Conservation (phyloP, 2,888 invertebrate genomes). For the Argyra leucocephala region DNA sequence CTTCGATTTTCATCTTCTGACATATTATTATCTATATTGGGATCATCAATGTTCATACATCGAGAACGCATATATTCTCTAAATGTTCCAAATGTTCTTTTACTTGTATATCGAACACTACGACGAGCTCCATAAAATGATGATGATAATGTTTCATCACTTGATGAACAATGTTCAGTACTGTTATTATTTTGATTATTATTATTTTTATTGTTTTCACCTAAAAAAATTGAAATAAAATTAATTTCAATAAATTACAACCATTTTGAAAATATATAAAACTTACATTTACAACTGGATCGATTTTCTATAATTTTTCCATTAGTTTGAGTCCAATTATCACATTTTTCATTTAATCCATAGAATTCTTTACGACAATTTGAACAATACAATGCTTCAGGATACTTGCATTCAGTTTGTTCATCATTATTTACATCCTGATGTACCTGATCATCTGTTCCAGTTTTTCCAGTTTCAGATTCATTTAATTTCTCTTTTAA, state of each 20-base stretch:
- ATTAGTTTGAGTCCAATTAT: conserved; percentile 36
- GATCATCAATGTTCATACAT: conserved; percentile 38
- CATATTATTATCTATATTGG: conserved; percentile 29
- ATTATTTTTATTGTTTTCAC: conserved; percentile 24
- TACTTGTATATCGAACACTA: conserved; percentile 43
- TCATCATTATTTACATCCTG: conserved; percentile 5
- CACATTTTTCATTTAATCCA: conserved; percentile 35
- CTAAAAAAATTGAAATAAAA: conserved; percentile 23
- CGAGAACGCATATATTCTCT: conserved; percentile 42
- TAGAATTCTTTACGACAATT: conserved; percentile 42
- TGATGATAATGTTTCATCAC: conserved; percentile 43
- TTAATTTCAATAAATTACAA: neutral
- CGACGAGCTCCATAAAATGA: conserved; percentile 42
- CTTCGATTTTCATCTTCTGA: conserved; percentile 33
- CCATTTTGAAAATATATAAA: neutral
- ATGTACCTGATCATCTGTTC: neutral
- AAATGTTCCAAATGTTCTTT: conserved; percentile 42
- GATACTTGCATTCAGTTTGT: conserved; percentile 32
- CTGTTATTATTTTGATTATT: conserved; percentile 19
- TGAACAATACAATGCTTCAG: conserved; percentile 40
- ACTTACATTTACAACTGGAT: conserved; percentile 31
- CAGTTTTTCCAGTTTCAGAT: conserved; percentile 25
- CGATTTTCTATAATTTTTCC: conserved; percentile 26
- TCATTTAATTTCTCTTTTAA: conserved; percentile 32
- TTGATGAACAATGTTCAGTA: conserved; percentile 40